Base-by-base conservation (phyloP, 2,797 vertebrate species). In the Aulostomus chinensis region DNA sequence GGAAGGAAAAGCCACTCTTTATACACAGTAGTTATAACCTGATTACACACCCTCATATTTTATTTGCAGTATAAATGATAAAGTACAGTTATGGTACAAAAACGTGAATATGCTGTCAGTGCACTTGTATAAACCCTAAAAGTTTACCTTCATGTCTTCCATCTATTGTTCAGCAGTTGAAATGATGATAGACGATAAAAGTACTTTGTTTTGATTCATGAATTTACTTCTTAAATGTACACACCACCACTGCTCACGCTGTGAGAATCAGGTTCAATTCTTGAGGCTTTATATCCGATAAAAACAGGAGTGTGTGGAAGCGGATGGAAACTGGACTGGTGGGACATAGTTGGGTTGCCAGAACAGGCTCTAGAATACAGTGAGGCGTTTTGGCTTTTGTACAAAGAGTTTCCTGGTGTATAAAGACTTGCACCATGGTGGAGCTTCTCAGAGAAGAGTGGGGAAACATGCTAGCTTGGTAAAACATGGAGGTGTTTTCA, bases 221-320 rank as follows among this genome's bases (percentile, higher is more conserved):
- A 7, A 18, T 39, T 25, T n/a, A n/a, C 18, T 30, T 11, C 20
- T 85, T 54, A 92, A 33, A 91, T 91, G 46, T 83, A 87, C 1
- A 90, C 16, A 25, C 80, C 83, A 20, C n/a, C 2, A 7, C 56
- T 66, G 43, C 56, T 74, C n/a, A 51, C 53, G 2, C 51, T 68
- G 30, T 57, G 9, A 55, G 72, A 56, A 1, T 12, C 4, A 1
- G 75, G 45, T 7, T 66, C 12, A 13, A 65, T 11, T 28, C 25
- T 55, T 17, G 88, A 88, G 15, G 37, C n/a, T 4, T 61, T 58
- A 39, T 90, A 88, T 15, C 68, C 57, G 10, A 90, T 29, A 12
- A 88, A 86, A 53, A 88, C 18, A 4, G 85, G 85, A 41, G 59
- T 72, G 12, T 86, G 85, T 32, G 61, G 64, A 2, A 57, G 28